phyloP scores from a whole-genome alignment of 1,140 invertebrate genomes.

The Ladona fulva region DNA sequence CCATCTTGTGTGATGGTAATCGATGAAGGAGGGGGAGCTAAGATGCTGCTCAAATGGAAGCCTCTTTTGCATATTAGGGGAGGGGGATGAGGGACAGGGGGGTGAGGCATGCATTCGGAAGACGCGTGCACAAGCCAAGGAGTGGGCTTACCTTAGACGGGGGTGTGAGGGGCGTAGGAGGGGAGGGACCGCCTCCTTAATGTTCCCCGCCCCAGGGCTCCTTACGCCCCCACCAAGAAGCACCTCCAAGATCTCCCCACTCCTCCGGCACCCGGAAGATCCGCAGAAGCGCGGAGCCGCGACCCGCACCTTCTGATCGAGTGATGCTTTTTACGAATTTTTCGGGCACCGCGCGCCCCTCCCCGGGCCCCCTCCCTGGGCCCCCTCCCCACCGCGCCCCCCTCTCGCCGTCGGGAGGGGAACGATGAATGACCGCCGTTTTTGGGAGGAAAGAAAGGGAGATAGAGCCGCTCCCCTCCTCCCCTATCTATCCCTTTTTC shows the following conservation, averaged over 20 bases:
- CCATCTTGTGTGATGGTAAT: neutral
- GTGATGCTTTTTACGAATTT: constrained; percentile 6
- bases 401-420: no score
- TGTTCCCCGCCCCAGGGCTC: no score
- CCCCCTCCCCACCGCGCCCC: no score
- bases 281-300: neutral
- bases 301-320: neutral
- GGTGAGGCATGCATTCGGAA: neutral
- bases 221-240: neutral
- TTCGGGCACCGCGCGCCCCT: neutral
- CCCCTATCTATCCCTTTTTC: neutral
- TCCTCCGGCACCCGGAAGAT: neutral
- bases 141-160: neutral
- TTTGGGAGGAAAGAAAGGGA: no score
- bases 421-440: no score
- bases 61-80: neutral
- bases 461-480: neutral
- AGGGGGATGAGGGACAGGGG: neutral
- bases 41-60: neutral
- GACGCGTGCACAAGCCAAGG: neutral
- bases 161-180: neutral
- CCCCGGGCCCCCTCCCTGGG: no score
- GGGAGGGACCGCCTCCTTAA: neutral
- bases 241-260: neutral
- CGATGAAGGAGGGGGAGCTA: neutral